phyloP scores from a whole-genome alignment of 2,113 vertebrate species.

The Pomatostomus ruficeps region DNA sequence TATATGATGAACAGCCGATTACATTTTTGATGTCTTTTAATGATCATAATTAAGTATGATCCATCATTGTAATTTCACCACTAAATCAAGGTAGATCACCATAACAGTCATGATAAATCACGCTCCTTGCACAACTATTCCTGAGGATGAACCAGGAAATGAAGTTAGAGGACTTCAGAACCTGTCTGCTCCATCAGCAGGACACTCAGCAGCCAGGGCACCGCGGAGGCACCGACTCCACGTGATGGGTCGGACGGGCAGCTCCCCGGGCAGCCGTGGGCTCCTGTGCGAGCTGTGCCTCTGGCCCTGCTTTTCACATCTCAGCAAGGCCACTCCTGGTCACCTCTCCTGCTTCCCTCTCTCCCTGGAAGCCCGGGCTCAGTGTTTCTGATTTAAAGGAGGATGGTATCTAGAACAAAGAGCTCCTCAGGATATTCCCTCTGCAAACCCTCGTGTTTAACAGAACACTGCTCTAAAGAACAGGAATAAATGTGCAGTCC shows the following conservation, averaged over 20 bases:
- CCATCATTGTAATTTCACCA: constrained; percentile 67
- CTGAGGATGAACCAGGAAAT: not conserved
- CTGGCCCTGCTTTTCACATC: not conserved
- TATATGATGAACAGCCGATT: constrained; percentile 66
- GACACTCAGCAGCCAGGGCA: not conserved
- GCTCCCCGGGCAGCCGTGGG: not conserved
- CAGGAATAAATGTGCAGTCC: not conserved
- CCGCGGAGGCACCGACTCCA: rapidly evolving
- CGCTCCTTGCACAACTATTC: constrained; percentile 30
- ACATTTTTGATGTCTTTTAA: constrained; percentile 69
- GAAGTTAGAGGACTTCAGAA: constrained; percentile 22
- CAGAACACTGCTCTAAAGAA: not conserved
- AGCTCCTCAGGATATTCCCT: not conserved
- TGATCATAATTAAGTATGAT: constrained; percentile 71
- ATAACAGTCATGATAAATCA: constrained; percentile 54
- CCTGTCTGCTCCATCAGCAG: not conserved
- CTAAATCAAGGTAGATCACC: constrained; percentile 67
- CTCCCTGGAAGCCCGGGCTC: not conserved
- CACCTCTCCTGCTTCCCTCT: not conserved
- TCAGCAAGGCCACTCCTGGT: not conserved
- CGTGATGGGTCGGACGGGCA: not conserved
- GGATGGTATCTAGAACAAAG: not conserved
- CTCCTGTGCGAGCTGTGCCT: not conserved
- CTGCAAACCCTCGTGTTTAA: not conserved
- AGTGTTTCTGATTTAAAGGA: not conserved